Base-by-base conservation (phyloP, 2,888 invertebrate species). In the Aphodius granarius region DNA sequence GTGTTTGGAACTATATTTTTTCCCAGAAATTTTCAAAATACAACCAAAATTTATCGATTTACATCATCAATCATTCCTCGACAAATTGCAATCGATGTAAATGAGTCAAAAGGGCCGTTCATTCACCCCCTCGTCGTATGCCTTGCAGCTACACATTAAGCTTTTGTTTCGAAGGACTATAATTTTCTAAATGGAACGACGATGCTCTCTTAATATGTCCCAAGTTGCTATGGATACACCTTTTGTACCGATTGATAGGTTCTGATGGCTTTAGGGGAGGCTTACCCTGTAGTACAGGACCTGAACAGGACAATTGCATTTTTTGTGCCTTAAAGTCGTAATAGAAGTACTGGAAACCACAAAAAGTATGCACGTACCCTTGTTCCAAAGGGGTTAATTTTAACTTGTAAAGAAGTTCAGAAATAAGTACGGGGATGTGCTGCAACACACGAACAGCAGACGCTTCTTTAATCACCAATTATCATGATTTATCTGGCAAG, bases 391-490 rank as follows among this genome's bases (percentile, higher is more conserved):
- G 43, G 43, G 43, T 43, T 43, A 43, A 43, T 6, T 43, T 43
- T n/a, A 43, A 43, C 43, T 43, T 43, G 9, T 43, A 43, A 43
- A 43, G 43, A 43, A 43, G 9, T 43, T 43, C 43, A 43, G 43
- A 43, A 43, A 43, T 43, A 43, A 43, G 43, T 13, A 13, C 43
- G 43, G 13, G 43, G 13, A 43, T 43, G 43, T 43, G 43, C 43
- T 13, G 9, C 13, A 43, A 13, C 43, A 13, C 43, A 13, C 9
- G 6, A 43, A 43, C 43, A 13, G 43, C 43, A 13, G 21, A 20
- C 20, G 68, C n/a, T 22, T 21, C 21, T 68, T 68, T 68, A 68
- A 68, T 68, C 68, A 68, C 68, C 68, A 68, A 68, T 68, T 68
- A 68, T 68, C 22, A 68, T 68, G 68, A 68, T 68, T 68, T 68